Evolutionary conservation across 2,113 vertebrate genomes (phyloP).

Genomic region (Gavia stellata): DNA sequence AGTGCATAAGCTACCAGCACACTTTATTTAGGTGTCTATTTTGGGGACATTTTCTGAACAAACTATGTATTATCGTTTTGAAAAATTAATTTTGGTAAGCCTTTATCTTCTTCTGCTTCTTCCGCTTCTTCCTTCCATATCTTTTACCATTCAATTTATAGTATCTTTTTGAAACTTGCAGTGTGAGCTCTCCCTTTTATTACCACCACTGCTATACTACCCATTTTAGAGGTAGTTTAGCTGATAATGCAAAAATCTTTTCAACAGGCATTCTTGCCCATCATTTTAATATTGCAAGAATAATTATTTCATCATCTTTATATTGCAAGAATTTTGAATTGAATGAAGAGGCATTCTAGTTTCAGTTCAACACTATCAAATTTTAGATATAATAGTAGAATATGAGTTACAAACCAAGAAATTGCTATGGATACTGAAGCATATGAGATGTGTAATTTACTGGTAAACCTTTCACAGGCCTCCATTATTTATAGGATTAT

Average conservation of each 20-base stretch:
- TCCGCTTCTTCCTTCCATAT: neutral
- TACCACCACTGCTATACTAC: neutral
- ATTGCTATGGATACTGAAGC: neutral
- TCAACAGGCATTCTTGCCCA: neutral
- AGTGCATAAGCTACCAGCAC: accelerated
- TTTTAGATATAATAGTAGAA: neutral
- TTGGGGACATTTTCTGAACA: neutral
- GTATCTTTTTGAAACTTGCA: neutral
- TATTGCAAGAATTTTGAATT: neutral
- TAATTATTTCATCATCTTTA: neutral
- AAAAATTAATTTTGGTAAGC: neutral
- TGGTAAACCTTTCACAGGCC: neutral
- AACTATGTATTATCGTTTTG: neutral
- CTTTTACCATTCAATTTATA: neutral
- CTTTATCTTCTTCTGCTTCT: neutral
- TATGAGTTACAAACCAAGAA: neutral
- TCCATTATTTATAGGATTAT: neutral
- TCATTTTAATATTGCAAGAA: neutral
- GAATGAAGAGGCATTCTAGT: neutral
- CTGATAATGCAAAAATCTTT: neutral
- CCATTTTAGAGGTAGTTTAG: neutral
- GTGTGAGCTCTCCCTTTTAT: neutral
- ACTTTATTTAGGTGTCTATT: neutral
- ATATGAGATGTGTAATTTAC: neutral
- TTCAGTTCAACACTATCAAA: neutral